phyloP scores from a whole-genome alignment of 2,888 invertebrate species.

The Athrips mouffetella region DNA sequence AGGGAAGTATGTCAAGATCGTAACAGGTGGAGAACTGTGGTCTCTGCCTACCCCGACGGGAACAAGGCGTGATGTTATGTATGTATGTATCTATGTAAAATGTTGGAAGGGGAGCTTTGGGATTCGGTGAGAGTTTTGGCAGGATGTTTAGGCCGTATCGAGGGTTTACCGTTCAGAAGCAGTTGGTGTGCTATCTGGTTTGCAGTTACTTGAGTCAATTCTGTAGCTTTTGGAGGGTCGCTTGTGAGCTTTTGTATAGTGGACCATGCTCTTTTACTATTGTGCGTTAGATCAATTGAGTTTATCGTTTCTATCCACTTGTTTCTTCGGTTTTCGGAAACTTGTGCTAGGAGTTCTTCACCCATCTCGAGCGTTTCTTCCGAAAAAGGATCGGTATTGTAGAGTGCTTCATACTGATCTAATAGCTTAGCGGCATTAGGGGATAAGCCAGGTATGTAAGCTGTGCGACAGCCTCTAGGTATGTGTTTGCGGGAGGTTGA shows the following conservation, averaged over 20 bases:
- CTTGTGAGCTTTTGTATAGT: not conserved
- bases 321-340: not conserved
- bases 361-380: conserved; percentile 1
- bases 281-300: not conserved
- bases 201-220: not conserved
- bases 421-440: not conserved
- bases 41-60: no score
- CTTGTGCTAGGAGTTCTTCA: not conserved
- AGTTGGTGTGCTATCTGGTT: conserved; percentile 4
- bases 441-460: conserved; percentile 9
- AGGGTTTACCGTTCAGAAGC: not conserved
- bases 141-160: no score
- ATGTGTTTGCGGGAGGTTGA: not conserved
- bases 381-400: conserved; percentile 2
- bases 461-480: conserved; percentile 9
- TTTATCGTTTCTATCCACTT: not conserved
- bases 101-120: no score
- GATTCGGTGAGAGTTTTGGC: no score
- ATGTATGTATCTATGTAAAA: no score
- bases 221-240: not conserved
- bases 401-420: not conserved
- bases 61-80: no score
- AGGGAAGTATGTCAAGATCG: no score
- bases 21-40: no score
- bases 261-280: not conserved